Base-by-base conservation (phyloP, 2,113 vertebrate genomes). In the Indicator maculatus region DNA sequence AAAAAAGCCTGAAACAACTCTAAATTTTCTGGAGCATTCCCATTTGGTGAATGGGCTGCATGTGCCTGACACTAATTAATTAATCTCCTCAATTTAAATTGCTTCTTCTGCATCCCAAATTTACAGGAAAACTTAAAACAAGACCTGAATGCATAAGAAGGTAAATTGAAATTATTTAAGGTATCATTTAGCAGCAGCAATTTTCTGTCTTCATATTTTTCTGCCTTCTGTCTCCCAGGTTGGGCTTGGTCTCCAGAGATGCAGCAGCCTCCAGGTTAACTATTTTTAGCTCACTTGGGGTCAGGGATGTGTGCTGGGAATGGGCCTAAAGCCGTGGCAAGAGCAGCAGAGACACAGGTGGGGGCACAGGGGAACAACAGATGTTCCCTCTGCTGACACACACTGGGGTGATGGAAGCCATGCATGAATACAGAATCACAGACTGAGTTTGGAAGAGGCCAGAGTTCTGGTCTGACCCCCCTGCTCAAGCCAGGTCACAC, bases 11-110 rank as follows among this genome's bases (percentile, higher is more conserved):
- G 38, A 72, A 75, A 80, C 26, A 41, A 56, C 38, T 23, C 61
- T 67, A 24, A 89, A 83, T 84, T 93, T 87, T 74, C 74, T 6
- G 9, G 77, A 93, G 89, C 26, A 6, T 91, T 93, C 71, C 59
- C 44, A 44, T 91, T 91, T 76, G 84, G 70, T 91, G 58, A 84
- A 79, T 44, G 50, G 84, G 71, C 66, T 93, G 70, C 2, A 2
- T 53, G 33, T 72, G 87, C 71, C 73, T 87, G 84, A 93, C 71
- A 75, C 89, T 93, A 95, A 96, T 96, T 95, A 93, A 95, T 96
- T 95, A 87, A 95, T 96, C 89, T 93, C 78, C 70, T 93, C 92
- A 6, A 70, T 87, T 88, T 79, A 91, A 93, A 95, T 91, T 83
- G 67, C 87, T 95, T 41, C 93, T 96, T 69, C 72, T 89, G 59